These are phyloP conservation scores for Chymomyza procnemis DNA, from an alignment of 2,888 invertebrate genomes.

Conservation along the genomic window DNA sequence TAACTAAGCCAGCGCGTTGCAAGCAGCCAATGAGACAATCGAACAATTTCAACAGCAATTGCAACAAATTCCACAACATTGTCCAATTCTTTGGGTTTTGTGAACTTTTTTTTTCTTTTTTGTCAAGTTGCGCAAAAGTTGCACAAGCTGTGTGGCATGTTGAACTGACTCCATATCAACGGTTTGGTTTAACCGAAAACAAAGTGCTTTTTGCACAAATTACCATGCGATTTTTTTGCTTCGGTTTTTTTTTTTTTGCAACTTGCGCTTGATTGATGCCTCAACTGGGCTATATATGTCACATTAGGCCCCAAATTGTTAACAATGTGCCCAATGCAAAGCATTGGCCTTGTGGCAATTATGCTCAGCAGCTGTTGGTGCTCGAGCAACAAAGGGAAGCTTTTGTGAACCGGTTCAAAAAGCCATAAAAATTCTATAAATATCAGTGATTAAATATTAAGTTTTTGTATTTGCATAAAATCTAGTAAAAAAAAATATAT, in stretches of 20 bases:
- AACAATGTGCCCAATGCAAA: not conserved
- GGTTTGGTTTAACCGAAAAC: not conserved
- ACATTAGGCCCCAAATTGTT: slow-evolving; percentile 34
- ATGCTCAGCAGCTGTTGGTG: not conserved
- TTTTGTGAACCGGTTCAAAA: slow-evolving; percentile 40
- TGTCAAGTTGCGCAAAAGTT: not conserved
- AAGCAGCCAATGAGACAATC: slow-evolving; percentile 30
- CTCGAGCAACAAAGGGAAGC: not conserved
- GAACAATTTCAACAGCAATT: slow-evolving; percentile 37
- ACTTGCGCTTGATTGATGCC: slow-evolving; percentile 4
- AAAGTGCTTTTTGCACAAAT: slow-evolving; percentile 43
- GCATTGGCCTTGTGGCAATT: not conserved
- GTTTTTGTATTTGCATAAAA: slow-evolving; percentile 37
- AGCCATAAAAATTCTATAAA: not conserved
- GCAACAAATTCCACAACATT: not conserved
- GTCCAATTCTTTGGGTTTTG: no score
- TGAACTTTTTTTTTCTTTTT: not conserved
- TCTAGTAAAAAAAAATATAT: slow-evolving; percentile 34
- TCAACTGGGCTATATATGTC: slow-evolving; percentile 34
- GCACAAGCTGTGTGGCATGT: not conserved
- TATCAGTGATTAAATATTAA: not conserved
- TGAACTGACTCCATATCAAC: not conserved
- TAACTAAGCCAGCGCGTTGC: no score
- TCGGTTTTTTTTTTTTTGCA: no score
- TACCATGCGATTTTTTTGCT: slow-evolving; percentile 15